Evolutionary conservation across 2,888 invertebrate genomes (phyloP), one percentile per base, ranked within the genome.

Genomic region (Atethmia centrago): DNA sequence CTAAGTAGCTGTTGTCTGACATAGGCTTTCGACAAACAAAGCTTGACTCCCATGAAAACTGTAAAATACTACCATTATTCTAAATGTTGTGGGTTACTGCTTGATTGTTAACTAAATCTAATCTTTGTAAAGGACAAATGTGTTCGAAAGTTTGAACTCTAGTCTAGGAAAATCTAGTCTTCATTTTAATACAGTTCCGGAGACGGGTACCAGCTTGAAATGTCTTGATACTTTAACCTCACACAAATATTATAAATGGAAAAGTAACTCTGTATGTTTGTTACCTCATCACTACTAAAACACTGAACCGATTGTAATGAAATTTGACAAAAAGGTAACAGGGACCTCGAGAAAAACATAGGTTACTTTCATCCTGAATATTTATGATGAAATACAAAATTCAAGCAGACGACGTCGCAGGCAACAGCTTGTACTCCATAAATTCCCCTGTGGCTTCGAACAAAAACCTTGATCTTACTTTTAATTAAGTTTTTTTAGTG

Each of bases 401-500:
- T 28, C 3, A 28, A 8, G 19, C 28, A 47, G 16, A 9, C 16
- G 21, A 47, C 21, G 1, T n/a, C 21, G 9, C 21, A 9, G 4
- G 0, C 21, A 45, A 28, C 14, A 45, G 14, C 19, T 8, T 14
- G 14, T 63, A 62, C 80, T 77, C 69, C 65, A 76, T 77, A 63
- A 84, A 85, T 74, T 77, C 56, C 62, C 56, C 62, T 71, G 69
- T 71, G 79, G 76, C 58, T 61, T 31, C 36, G 25, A 63, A 51
- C 69, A 77, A 36, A 72, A 83, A 70, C 55, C 73, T 72, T 77
- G 70, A 74, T 74, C 73, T 71, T 49, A 68, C 76, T 80, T 87
- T 86, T 85, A 84, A 87, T 86, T 85, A 80, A 77, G 77, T 83
- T 85, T 84, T 81, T 83, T 83, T 80, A 78, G 62, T 78, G 66